Base-by-base conservation (phyloP, 2,888 invertebrate species). In the Standfussiana lucernea region DNA sequence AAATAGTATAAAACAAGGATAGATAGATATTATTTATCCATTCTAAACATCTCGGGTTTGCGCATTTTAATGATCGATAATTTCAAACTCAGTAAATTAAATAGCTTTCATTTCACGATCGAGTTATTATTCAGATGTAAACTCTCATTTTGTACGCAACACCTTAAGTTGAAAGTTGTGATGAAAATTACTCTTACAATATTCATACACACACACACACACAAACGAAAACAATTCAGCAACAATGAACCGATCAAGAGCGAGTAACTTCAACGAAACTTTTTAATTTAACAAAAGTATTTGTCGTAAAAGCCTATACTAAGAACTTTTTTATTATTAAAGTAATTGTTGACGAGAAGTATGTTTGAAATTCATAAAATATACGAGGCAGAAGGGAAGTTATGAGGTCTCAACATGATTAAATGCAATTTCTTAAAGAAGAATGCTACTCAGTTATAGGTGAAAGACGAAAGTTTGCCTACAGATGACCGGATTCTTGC, bases 401-500 rank as follows among this genome's bases (percentile, higher is more conserved):
- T 95, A 93, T 93, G 93, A 93, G 93, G 93, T 94, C 92, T 91
- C 92, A 92, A 94, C 93, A 95, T 95, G 94, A 95, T 95, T 94
- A 94, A 96, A 96, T 96, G 95, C 96, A 95, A 95, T 96, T 95
- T 95, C 95, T 96, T 96, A 91, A 91, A 89, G 91, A 96, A 96
- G 94, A 95, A 95, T 96, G 94, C 93, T 82, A 82, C 79, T 91
- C 92, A 88, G 91, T 92, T 92, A 90, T 92, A 88, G 83, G 83
- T 89, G 89, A 86, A 96, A 89, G 84, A 81, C 89, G 89, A 87
- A 96, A 96, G 93, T 96, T 96, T 94, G 93, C 89, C 93, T 94
- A 93, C 90, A 90, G 90, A 83, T 86, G 90, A 90, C 89, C 90
- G 90, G 89, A 90, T 93, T 93, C 92, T 92, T 90, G 89, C 89